Evolutionary conservation across 2,797 vertebrate species (phyloP).

Genomic region (Phrynocephalus vlangalii): DNA sequence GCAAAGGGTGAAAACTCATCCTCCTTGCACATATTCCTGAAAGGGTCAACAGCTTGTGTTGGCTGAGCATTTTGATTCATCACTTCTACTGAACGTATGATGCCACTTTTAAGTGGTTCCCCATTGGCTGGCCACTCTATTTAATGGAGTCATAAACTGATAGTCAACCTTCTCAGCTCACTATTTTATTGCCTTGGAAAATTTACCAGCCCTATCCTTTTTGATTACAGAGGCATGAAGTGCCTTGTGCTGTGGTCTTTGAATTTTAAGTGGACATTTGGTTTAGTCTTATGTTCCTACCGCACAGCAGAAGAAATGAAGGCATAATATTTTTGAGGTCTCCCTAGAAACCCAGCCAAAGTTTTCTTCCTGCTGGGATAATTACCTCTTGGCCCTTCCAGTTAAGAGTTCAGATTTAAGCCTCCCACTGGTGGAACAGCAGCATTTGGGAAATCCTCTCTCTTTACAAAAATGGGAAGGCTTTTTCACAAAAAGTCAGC

Average conservation of each 20-base stretch:
- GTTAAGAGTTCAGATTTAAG: conserved; percentile 44
- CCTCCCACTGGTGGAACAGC: conserved; percentile 47
- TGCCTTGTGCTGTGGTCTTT: conserved; percentile 35
- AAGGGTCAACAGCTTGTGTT: not conserved
- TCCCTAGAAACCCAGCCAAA: conserved; percentile 41
- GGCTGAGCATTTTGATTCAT: not conserved
- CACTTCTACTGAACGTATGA: not conserved
- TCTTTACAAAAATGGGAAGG: not conserved
- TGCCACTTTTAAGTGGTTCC: not conserved
- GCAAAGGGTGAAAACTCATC: not conserved
- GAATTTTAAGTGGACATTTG: conserved; percentile 43
- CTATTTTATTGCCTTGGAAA: not conserved
- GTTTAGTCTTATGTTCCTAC: conserved; percentile 25
- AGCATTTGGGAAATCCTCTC: conserved; percentile 32
- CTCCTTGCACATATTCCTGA: not conserved
- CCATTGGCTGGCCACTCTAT: not conserved
- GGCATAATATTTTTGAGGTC: conserved; percentile 44
- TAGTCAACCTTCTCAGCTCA: not conserved
- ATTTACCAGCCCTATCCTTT: conserved; percentile 7
- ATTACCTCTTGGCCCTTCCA: conserved; percentile 41
- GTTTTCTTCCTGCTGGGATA: conserved; percentile 28
- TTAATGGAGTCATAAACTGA: not conserved
- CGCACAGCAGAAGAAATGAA: conserved; percentile 38
- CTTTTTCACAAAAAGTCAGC: not conserved
- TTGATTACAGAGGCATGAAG: conserved; percentile 41